phyloP scores from a whole-genome alignment of 2,888 invertebrate genomes.

The Caenorhabditis sinica region DNA sequence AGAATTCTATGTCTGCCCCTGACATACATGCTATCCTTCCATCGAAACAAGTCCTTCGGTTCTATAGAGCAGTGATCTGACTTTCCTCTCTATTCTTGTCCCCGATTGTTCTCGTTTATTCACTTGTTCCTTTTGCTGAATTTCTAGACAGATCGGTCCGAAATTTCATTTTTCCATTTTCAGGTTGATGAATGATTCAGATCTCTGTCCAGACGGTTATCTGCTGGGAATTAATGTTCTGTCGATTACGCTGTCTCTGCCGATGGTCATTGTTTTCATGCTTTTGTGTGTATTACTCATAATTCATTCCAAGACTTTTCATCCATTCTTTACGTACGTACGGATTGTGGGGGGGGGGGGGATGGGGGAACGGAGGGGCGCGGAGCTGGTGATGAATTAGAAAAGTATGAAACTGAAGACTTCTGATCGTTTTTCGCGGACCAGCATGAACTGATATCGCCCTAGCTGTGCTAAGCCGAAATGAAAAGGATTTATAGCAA shows the following conservation, averaged over 20 bases:
- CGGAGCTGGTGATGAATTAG: too few species aligned
- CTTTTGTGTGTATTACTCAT: conserved; percentile 37
- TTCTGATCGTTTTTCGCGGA: too few species aligned
- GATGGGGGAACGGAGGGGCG: too few species aligned
- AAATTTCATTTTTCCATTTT: not conserved
- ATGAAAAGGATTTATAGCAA: too few species aligned
- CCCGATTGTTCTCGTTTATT: too few species aligned
- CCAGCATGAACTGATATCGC: too few species aligned
- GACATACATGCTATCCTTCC: not conserved
- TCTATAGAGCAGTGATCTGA: not conserved
- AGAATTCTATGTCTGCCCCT: not conserved
- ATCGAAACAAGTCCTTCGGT: conserved; percentile 3
- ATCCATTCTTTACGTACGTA: conserved; percentile 65
- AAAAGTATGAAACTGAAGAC: too few species aligned
- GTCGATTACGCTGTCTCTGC: conserved; percentile 48
- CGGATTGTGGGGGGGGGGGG: not conserved
- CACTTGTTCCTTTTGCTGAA: not conserved
- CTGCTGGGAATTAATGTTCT: conserved; percentile 45
- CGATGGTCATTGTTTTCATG: conserved; percentile 49
- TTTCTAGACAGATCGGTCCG: not conserved
- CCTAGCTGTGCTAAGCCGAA: too few species aligned
- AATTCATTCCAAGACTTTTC: conserved; percentile 53
- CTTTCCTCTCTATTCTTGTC: not conserved
- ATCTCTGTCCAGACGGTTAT: conserved; percentile 48
- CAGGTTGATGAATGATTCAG: conserved; percentile 51